Evolutionary conservation across 2,113 vertebrate genomes (phyloP).

Genomic region (Alosa alosa): DNA sequence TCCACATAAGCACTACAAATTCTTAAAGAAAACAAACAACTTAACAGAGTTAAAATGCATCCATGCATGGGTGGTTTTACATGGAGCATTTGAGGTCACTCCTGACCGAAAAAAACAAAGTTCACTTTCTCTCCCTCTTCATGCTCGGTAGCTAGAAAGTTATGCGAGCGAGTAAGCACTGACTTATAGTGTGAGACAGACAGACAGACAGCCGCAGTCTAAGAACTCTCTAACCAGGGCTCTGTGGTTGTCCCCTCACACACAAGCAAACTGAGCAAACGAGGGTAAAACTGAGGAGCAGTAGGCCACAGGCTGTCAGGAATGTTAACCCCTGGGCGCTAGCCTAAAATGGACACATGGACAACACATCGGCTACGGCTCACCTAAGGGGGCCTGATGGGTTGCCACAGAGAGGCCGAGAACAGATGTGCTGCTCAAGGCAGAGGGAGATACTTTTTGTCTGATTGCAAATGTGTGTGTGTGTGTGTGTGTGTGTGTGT

Average conservation of each 20-base stretch:
- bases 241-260: background rate
- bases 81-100: background rate
- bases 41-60: background rate
- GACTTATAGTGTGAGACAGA: background rate
- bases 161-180: background rate
- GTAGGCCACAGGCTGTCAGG: background rate
- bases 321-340: background rate
- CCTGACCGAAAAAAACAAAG: background rate
- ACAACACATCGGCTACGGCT: background rate
- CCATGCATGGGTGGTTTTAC: background rate
- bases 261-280: background rate
- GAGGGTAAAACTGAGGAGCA: background rate
- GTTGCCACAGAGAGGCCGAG: background rate
- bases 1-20: background rate
- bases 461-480: background rate
- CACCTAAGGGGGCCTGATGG: background rate
- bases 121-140: background rate
- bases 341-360: background rate
- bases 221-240: background rate
- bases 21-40: background rate
- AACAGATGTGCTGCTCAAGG: slow-evolving; percentile 11
- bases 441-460: background rate
- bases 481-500: background rate
- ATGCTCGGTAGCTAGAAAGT: background rate
- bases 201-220: background rate